phyloP scores from a whole-genome alignment of 2,113 vertebrate species.

The Asarcornis scutulata region DNA sequence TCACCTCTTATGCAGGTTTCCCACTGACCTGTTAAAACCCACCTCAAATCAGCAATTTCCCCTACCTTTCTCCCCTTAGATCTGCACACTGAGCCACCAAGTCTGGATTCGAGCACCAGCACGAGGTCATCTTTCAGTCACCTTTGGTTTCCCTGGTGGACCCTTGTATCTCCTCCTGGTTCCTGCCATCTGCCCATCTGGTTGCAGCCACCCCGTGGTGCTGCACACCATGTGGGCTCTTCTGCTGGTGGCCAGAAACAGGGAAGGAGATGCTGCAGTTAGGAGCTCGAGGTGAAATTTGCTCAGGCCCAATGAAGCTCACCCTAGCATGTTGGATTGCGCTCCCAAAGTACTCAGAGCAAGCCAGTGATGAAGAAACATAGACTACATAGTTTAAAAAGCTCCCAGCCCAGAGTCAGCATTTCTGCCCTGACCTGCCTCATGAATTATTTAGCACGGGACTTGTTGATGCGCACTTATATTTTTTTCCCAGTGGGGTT shows the following conservation, averaged over 20 bases:
- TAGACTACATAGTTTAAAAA: background rate
- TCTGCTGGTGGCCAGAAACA: background rate
- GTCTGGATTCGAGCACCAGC: background rate
- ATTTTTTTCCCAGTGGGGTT: background rate
- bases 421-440: slow-evolving; percentile 52
- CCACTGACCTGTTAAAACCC: background rate
- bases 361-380: background rate
- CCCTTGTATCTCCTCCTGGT: background rate
- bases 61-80: background rate
- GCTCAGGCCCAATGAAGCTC: background rate
- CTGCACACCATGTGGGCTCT: accelerated
- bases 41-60: background rate
- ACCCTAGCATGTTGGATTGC: background rate
- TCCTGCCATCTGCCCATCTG: background rate
- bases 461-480: slow-evolving; percentile 61
- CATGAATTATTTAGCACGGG: slow-evolving; percentile 50
- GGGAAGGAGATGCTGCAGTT: background rate
- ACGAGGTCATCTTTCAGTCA: background rate
- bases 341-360: background rate
- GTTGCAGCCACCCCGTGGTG: background rate
- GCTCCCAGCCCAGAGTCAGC: slow-evolving; percentile 60
- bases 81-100: background rate
- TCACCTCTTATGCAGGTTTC: background rate
- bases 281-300: background rate
- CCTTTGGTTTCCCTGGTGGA: background rate